Conservation (phyloP, 2,113 vertebrate genomes). For the Orientallactaga bullata region DNA sequence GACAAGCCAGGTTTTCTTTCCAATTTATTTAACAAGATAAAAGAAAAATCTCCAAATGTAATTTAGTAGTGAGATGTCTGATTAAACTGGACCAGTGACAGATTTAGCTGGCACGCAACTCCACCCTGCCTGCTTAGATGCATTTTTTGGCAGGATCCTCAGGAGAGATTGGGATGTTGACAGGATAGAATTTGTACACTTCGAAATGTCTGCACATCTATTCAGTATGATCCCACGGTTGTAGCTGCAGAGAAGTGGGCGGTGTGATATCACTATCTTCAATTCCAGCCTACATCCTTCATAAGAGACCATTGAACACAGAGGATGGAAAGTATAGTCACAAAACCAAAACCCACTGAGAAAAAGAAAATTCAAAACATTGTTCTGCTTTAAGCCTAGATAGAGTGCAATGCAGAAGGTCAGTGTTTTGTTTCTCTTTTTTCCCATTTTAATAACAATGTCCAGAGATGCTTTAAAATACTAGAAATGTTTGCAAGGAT, state of each 20-base stretch:
- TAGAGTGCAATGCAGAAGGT: background rate
- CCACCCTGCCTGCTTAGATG: conserved; percentile 56
- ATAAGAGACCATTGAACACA: conserved; percentile 41
- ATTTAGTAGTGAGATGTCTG: conserved; percentile 73
- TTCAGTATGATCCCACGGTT: conserved; percentile 10
- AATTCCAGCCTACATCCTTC: conserved; percentile 59
- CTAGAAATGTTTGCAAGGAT: conserved; percentile 25
- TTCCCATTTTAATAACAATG: conserved; percentile 51
- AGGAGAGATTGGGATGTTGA: conserved; percentile 58
- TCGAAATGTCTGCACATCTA: conserved; percentile 52
- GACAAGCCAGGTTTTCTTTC: conserved; percentile 72
- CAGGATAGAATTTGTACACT: conserved; percentile 56
- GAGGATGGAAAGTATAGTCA: conserved; percentile 13
- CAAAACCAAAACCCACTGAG: conserved; percentile 60
- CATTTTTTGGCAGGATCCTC: conserved; percentile 70
- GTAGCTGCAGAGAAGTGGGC: conserved; percentile 16
- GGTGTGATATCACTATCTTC: conserved; percentile 49
- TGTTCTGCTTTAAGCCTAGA: conserved; percentile 41
- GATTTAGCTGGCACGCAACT: conserved; percentile 51
- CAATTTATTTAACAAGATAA: conserved; percentile 74
- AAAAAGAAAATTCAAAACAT: conserved; percentile 56
- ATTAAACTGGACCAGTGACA: conserved; percentile 80
- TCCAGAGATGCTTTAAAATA: conserved; percentile 47
- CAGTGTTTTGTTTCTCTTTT: background rate
- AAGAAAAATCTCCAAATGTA: conserved; percentile 52